Percentiles rank a stretch among this genome's conserved stretches.
Conservation (phyloP, 2,797 vertebrate species). For the Anableps anableps region DNA sequence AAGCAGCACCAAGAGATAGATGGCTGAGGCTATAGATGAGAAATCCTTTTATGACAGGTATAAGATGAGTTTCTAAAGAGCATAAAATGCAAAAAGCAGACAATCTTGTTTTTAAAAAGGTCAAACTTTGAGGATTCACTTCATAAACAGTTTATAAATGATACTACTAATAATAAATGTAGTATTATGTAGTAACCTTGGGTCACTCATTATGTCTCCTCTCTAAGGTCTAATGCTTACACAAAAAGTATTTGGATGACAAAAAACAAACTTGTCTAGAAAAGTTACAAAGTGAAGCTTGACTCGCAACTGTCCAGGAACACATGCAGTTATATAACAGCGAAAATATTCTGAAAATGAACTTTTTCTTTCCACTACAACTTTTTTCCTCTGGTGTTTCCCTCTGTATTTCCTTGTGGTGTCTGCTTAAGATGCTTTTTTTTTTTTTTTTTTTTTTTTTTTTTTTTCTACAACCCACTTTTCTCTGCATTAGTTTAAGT, state of each 20-base stretch:
- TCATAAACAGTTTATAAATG: not conserved
- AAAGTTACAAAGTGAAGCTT: not conserved
- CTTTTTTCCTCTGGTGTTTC: not conserved
- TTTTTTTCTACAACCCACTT: not conserved
- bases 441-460: not conserved
- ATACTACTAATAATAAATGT: not conserved
- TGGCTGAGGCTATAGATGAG: not conserved
- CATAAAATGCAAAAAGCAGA: not conserved
- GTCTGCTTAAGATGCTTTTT: not conserved
- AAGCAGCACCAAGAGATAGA: too few species aligned
- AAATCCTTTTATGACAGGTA: not conserved
- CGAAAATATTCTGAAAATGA: conserved; percentile 2
- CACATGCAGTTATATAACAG: not conserved
- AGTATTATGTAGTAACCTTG: not conserved
- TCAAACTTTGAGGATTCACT: not conserved
- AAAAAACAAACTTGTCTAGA: not conserved
- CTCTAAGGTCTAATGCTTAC: not conserved
- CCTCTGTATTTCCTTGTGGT: not conserved
- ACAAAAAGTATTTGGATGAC: not conserved
- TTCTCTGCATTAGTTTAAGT: not conserved
- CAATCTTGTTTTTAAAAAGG: not conserved
- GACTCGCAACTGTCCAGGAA: not conserved
- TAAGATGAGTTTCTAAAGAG: not conserved
- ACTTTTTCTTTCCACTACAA: not conserved
- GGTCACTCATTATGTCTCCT: too few species aligned